Conservation (phyloP, 2,113 vertebrate species). For the Psittacara wagleri region DNA sequence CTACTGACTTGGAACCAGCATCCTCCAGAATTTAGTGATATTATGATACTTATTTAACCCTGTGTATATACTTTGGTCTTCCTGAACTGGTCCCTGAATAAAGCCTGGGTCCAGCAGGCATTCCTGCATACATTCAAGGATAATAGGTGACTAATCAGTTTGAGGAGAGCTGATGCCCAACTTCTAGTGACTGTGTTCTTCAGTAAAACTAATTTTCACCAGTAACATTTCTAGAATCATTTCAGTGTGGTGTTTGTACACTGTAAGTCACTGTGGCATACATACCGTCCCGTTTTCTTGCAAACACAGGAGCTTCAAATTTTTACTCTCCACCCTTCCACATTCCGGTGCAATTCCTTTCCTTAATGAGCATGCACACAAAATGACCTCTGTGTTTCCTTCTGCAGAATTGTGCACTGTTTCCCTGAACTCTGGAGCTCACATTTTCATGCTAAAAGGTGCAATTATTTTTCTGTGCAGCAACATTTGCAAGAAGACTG, state of each 20-base stretch:
- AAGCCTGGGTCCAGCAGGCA: not conserved
- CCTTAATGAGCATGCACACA: constrained; percentile 27
- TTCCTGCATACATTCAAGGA: not conserved
- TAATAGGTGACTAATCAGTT: not conserved
- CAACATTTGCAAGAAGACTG: not conserved
- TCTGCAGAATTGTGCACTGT: not conserved
- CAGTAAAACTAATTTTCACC: not conserved
- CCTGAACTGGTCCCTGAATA: not conserved
- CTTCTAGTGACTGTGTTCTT: not conserved
- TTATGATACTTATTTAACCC: not conserved
- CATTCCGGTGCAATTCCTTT: constrained; percentile 45
- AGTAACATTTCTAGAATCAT: not conserved
- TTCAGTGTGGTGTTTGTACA: not conserved
- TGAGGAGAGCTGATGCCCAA: not conserved
- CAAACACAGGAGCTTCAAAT: not conserved
- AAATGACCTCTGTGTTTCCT: constrained; percentile 26
- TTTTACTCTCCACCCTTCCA: constrained; percentile 15
- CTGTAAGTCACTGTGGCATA: not conserved
- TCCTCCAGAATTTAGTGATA: not conserved
- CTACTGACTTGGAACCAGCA: not conserved
- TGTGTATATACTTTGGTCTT: not conserved
- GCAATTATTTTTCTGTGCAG: not conserved
- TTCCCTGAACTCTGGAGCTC: not conserved
- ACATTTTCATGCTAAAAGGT: not conserved
- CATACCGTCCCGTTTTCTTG: not conserved